Percentiles rank a stretch among this genome's conserved stretches.
Evolutionary conservation across 1,140 invertebrate species (phyloP).

Genomic region (Drosophila repletoides): DNA sequence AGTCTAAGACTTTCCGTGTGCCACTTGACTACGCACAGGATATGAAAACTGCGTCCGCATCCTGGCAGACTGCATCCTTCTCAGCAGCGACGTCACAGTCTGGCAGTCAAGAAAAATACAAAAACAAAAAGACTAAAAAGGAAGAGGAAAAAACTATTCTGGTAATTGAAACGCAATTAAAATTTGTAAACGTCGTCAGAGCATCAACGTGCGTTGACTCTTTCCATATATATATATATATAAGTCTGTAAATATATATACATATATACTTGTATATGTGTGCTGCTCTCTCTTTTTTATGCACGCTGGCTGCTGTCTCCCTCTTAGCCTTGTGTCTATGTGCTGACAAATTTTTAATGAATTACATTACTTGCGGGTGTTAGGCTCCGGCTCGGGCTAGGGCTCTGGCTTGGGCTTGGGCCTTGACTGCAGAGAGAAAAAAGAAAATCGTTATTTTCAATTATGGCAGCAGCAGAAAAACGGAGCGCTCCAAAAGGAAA

Average conservation of each 20-base stretch:
- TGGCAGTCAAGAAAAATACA: neutral
- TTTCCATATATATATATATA: neutral
- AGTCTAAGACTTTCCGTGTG: conserved; percentile 8
- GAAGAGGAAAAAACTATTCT: conserved; percentile 51
- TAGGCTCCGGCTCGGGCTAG: too few species aligned
- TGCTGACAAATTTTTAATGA: conserved; percentile 67
- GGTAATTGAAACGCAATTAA: conserved; percentile 79
- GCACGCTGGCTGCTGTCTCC: neutral
- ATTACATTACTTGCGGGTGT: conserved; percentile 79
- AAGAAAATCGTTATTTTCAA: conserved; percentile 77
- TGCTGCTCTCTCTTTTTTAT: neutral
- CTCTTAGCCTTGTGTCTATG: conserved; percentile 28
- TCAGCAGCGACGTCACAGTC: neutral
- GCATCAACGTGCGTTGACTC: conserved; percentile 59
- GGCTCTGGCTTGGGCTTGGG: conserved; percentile 39
- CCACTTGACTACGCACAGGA: conserved; percentile 56
- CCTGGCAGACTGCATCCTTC: conserved; percentile 16
- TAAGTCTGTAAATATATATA: neutral
- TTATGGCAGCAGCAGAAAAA: conserved; percentile 48
- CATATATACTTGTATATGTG: neutral
- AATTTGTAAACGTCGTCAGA: conserved; percentile 63
- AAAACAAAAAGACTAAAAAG: too few species aligned
- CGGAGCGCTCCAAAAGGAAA: conserved; percentile 5
- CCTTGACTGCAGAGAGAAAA: conserved; percentile 19
- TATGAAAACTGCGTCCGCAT: conserved; percentile 34